Evolutionary conservation across 2,113 vertebrate genomes (phyloP), one percentile per base, ranked within the genome.

Genomic region (Lepidothrix coronata): DNA sequence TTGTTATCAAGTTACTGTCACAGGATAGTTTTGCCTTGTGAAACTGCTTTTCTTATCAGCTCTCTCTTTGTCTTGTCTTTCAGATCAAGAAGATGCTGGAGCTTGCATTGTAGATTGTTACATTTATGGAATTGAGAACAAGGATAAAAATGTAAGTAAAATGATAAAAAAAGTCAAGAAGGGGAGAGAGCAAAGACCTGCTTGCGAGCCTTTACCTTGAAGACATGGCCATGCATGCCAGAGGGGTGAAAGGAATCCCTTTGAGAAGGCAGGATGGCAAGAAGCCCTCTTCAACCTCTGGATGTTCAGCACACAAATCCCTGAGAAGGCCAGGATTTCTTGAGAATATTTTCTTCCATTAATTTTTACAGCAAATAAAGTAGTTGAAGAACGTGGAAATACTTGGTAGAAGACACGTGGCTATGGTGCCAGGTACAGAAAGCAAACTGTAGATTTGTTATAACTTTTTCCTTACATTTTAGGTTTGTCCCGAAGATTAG

Each of bases 211-310:
- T 55, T 88, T 25, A 2, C 78, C 27, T 58, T 55, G 54, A 79
- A 79, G 35, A 28, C 54, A 11, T 25, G 31, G 52, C 23, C 24
- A 71, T 0, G 0, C 8, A 25, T 0, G 0, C 57, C 20, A 72
- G 63, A 62, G 48, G 23, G 39, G 27, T 54, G 39, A 43, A 65
- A 71, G 8, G 15, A 70, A 77, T 44, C 30, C 35, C 35, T 11
- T 12, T 23, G 55, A 73, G 20, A 44, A 74, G 15, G 43, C 35
- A 51, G 37, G 7, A 30, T 62, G 51, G 27, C 55, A 84, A 62
- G 37, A 87, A 23, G 5, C n/a, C 52, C 18, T 46, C 37, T 66
- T 39, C n/a, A 87, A 25, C 1, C 19, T 9, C 24, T 12, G 24
- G 12, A 33, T 41, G 25, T 66, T 66, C 24, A 7, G 46, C 55